phyloP scores from a whole-genome alignment of 2,113 vertebrate species.

The Brachypteracias leptosomus region DNA sequence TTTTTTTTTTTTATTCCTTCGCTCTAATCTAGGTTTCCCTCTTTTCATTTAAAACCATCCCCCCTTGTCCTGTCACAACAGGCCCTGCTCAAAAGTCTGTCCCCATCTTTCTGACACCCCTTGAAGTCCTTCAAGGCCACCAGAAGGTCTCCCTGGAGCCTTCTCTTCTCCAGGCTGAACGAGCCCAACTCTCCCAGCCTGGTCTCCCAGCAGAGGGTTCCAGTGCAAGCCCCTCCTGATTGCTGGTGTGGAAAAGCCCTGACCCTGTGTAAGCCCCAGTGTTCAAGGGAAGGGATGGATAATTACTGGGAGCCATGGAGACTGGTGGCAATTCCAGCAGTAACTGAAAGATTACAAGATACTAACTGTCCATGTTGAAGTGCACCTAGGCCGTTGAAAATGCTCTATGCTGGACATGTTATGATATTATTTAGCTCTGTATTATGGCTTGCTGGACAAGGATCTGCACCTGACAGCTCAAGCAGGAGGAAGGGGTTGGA shows the following conservation, averaged over 20 bases:
- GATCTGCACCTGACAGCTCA: fast-evolving
- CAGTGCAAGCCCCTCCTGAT: fast-evolving
- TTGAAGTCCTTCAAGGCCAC: too few species aligned
- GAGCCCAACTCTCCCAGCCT: too few species aligned
- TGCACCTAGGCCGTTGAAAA: fast-evolving
- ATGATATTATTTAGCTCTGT: fast-evolving
- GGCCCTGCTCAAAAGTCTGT: too few species aligned
- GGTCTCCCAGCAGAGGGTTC: too few species aligned
- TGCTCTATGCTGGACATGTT: fast-evolving
- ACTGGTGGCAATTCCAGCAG: neutral
- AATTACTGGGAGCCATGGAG: neutral
- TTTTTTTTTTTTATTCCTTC: too few species aligned
- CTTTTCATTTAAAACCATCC: too few species aligned
- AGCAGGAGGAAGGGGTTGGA: fast-evolving
- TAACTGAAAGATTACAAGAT: neutral
- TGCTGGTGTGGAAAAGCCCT: neutral
- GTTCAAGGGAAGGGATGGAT: neutral
- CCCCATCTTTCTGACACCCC: too few species aligned
- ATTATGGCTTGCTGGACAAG: fast-evolving
- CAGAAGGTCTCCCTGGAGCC: too few species aligned
- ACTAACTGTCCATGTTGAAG: neutral
- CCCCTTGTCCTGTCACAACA: too few species aligned
- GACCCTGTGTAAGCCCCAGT: neutral
- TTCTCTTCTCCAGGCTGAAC: too few species aligned
- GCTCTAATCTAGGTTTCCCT: too few species aligned